Evolutionary conservation across 1,140 invertebrate species (phyloP).

Genomic region (Ceratina australensis): DNA sequence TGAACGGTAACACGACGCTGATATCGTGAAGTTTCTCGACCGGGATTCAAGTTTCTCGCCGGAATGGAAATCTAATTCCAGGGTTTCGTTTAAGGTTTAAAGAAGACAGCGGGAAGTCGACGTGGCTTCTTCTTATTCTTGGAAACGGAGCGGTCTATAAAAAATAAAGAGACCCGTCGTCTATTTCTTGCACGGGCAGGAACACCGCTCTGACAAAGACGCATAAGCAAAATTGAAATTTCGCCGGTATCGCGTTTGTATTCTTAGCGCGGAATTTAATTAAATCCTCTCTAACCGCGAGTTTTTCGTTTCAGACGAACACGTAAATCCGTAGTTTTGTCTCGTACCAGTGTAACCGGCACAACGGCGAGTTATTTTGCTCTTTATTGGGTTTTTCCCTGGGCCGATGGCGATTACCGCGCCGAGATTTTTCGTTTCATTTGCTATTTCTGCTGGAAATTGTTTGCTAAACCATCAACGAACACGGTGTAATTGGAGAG

Average conservation of each 20-base stretch:
- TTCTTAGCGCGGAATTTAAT: conserved; percentile 41
- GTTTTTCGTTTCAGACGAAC: conserved; percentile 12
- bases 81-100: conserved; percentile 2
- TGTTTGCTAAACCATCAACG: neutral
- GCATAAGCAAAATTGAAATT: conserved; percentile 49
- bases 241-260: conserved; percentile 18
- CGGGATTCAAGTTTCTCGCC: conserved; percentile 31
- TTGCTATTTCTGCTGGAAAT: neutral
- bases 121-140: conserved; percentile 38
- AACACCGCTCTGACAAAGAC: neutral
- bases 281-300: conserved; percentile 29
- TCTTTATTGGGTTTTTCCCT: neutral
- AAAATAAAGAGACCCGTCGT: conserved; percentile 28
- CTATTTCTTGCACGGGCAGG: conserved; percentile 4
- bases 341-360: neutral
- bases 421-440: neutral
- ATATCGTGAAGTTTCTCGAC: conserved; percentile 15
- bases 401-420: too few relatives aligned
- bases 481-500: neutral
- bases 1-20: neutral
- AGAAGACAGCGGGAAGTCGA: neutral
- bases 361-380: neutral
- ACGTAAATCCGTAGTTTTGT: conserved; percentile 2
- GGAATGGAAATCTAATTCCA: conserved; percentile 42
- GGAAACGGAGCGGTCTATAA: conserved; percentile 14